Conservation (phyloP, 2,888 invertebrate genomes). For the Rhagophthalmus giganteus region DNA sequence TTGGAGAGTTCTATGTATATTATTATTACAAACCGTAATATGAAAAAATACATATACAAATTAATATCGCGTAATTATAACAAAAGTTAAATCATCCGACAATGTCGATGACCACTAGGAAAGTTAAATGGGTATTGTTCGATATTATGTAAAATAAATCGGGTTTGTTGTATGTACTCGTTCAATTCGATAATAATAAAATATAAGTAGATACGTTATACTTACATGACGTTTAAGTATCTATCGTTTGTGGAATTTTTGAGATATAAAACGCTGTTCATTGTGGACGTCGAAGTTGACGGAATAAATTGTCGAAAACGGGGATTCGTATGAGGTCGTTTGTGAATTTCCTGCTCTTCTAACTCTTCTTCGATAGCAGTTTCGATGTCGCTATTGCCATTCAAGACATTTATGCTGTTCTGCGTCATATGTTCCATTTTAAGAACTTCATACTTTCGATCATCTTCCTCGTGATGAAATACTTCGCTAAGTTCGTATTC, state of each 20-base stretch:
- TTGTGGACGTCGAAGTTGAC: constrained; percentile 32
- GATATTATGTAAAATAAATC: too few species aligned
- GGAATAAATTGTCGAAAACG: constrained; percentile 43
- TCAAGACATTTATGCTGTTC: constrained; percentile 63
- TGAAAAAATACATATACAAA: too few species aligned
- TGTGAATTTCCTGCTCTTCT: constrained; percentile 63
- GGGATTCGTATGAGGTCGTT: constrained; percentile 36
- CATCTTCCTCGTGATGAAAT: constrained; percentile 81
- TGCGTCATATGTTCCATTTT: constrained; percentile 62
- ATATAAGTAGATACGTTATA: neutral
- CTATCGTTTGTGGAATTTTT: constrained; percentile 41
- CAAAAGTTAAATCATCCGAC: too few species aligned
- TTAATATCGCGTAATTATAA: too few species aligned
- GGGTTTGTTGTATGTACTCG: too few species aligned
- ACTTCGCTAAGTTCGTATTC: constrained; percentile 87
- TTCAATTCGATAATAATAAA: too few species aligned
- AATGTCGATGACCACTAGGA: too few species aligned
- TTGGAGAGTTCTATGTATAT: too few species aligned
- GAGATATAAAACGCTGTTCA: constrained; percentile 22
- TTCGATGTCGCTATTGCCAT: constrained; percentile 72
- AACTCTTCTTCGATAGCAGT: constrained; percentile 80
- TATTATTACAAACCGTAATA: too few species aligned
- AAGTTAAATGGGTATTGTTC: too few species aligned
- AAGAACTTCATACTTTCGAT: constrained; percentile 73
- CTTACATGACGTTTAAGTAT: constrained; percentile 50